Base-by-base conservation (phyloP, 2,888 invertebrate species). In the Ditula angustiorana region DNA sequence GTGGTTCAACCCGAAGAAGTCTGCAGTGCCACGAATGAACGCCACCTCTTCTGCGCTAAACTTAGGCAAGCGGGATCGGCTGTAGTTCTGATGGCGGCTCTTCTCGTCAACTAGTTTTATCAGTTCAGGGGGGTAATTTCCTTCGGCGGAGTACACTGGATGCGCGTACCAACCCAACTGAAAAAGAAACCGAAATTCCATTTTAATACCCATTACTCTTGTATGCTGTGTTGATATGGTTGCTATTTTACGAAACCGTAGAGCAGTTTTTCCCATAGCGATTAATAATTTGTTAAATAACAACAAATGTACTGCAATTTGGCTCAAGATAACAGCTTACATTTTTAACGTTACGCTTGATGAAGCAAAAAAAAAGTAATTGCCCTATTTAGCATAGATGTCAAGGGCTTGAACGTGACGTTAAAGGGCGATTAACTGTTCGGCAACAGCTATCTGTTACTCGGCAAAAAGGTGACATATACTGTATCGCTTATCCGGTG, bases 41-140 rank as follows among this genome's bases (percentile, higher is more conserved):
- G 77, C 77, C 1, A 93, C 81, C 82, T 94, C 94, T 53, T 90
- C 88, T 1, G 85, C 75, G 5, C 93, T 93, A 72, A 95, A 94
- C 69, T 85, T 87, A 0, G 95, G 95, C 5, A 95, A 81, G 8
- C 94, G 87, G 0, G 95, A 94, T n/a, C 87, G 78, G 0, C 84
- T 85, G 74, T 93, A 93, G 63, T 94, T 94, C 78, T 95, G 94
- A 57, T 78, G 75, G 2, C 79, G 79, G 72, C 94, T 94, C 73
- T 93, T 94, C 53, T 88, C 87, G 64, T 93, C 94, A 0, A 95
- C 92, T 7, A 90, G 75, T 60, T 90, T 81, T 62, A 93, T 94
- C 69, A 95, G 85, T 59, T 94, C 85, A 0, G 88, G 81, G 0
- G 94, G 94, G 72, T 95, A 95, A 78, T 95, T 93, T 5, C 95